phyloP scores from a whole-genome alignment of 2,888 invertebrate species.

The Syrista parreyssii region DNA sequence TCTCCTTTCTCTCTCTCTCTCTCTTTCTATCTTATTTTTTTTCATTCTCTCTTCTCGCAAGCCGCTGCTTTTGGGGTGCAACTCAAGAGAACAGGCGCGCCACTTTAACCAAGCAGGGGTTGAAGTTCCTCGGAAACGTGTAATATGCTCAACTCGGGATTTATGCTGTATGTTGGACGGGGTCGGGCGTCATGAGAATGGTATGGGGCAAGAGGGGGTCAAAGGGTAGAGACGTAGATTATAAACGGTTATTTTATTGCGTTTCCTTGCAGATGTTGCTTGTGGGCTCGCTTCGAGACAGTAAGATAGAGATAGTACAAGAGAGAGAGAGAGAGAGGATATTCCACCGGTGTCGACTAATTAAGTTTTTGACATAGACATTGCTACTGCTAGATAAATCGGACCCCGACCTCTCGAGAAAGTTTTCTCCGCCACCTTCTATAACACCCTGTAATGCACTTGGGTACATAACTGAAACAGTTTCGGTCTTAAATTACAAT shows the following conservation, averaged over 20 bases:
- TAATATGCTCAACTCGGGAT: conserved; percentile 42
- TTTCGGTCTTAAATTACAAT: no score
- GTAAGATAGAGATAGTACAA: neutral
- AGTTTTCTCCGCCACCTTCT: no score
- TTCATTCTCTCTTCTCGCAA: no score
- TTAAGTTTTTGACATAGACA: conserved; percentile 36
- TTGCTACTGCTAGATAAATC: no score
- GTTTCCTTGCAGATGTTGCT: conserved; percentile 26
- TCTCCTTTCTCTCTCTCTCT: no score
- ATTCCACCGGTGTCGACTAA: conserved; percentile 24
- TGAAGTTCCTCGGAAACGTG: conserved; percentile 28
- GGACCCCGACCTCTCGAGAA: no score
- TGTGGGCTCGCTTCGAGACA: neutral
- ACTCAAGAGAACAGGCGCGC: neutral
- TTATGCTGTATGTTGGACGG: conserved; percentile 31
- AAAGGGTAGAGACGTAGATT: conserved; percentile 27
- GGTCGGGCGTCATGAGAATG: conserved; percentile 15
- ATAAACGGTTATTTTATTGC: conserved; percentile 44
- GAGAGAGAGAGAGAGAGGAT: neutral
- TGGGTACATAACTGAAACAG: no score
- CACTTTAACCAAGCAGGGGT: conserved; percentile 17
- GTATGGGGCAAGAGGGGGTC: neutral
- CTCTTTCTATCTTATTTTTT: no score
- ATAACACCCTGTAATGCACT: no score
- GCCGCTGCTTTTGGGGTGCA: no score